Evolutionary conservation across 2,113 vertebrate genomes (phyloP).

Genomic region (Xiphophorus hellerii): DNA sequence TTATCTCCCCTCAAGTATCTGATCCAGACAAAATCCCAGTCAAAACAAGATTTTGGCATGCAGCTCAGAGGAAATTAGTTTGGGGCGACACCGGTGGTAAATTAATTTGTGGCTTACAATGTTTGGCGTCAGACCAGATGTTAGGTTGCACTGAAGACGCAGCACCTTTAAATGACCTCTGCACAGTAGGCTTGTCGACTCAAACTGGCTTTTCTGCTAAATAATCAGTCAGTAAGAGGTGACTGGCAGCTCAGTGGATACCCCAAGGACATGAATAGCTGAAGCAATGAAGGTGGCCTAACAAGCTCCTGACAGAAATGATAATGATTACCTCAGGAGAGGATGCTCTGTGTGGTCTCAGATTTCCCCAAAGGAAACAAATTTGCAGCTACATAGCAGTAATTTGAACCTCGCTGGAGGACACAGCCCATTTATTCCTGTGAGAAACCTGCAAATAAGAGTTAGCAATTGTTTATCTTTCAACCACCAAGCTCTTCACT

Average conservation of each 20-base stretch:
- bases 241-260: slow-evolving; percentile 39
- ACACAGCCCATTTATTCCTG: slow-evolving; percentile 46
- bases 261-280: slow-evolving; percentile 59
- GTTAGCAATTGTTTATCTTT: slow-evolving; percentile 54
- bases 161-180: slow-evolving; percentile 23
- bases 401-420: slow-evolving; percentile 36
- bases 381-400: slow-evolving; percentile 36
- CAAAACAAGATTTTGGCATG: slow-evolving; percentile 27
- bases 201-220: slow-evolving; percentile 37
- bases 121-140: neutral
- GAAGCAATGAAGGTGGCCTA: slow-evolving; percentile 43
- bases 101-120: slow-evolving; percentile 26
- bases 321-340: slow-evolving; percentile 58
- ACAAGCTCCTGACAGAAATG: slow-evolving; percentile 61
- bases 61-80: slow-evolving; percentile 16
- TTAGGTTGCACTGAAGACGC: neutral
- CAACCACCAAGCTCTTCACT: slow-evolving; percentile 8
- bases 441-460: slow-evolving; percentile 34
- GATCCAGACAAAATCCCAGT: slow-evolving; percentile 51
- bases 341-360: slow-evolving; percentile 23
- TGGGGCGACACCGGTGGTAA: neutral
- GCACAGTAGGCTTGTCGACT: slow-evolving; percentile 10
- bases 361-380: slow-evolving; percentile 50
- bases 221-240: slow-evolving; percentile 41
- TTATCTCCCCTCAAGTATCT: slow-evolving; percentile 44